Base-by-base conservation (phyloP, 2,797 vertebrate genomes). In the Hemibagrus guttatus region DNA sequence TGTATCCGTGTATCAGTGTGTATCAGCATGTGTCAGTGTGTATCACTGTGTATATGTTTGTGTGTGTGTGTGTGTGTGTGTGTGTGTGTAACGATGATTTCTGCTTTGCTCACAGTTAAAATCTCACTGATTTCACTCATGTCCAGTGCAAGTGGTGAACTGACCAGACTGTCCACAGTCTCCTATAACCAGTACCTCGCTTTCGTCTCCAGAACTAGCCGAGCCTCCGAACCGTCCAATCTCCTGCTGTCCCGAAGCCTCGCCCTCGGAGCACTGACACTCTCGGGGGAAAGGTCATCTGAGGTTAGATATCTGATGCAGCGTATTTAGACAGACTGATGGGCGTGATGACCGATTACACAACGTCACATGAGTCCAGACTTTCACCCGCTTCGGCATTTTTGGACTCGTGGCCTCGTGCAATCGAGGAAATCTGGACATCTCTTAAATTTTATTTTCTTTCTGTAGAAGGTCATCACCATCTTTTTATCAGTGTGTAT, bases 261-360 rank as follows among this genome's bases (percentile, higher is more conserved):
- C 68, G 12, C 83, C 75, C 35, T 63, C 16, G 7, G 56, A 68
- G 39, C 63, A 52, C 39, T 26, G 72, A 64, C 61, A 19, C 26
- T 28, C 9, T 42, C n/a, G 23, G 7, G 26, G 28, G 35, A 31
- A 54, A 78, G 81, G 87, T 84, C 83, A 85, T 56, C 13, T 58
- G 76, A 85, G 87, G 76, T 71, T 31, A 84, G 56, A 72, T 69
- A 74, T 54, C 42, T 28, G 66, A 74, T 23, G 42, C 39, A 42
- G 72, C 74, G 68, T 52, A 68, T 82, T 75, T 84, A 83, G 59
- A 75, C 69, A 81, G 35, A 86, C 16, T 49, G 69, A 83, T 69
- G 64, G 79, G 68, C 71, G 78, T 26, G 56, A 4, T 14, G 72
- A 80, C 72, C 79, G 63, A 83, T 85, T 63, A 83, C 59, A 88